Percentiles rank a stretch among this genome's conserved stretches.
Evolutionary conservation across 2,888 invertebrate species (phyloP).

Genomic region (Lasioglossum morio): DNA sequence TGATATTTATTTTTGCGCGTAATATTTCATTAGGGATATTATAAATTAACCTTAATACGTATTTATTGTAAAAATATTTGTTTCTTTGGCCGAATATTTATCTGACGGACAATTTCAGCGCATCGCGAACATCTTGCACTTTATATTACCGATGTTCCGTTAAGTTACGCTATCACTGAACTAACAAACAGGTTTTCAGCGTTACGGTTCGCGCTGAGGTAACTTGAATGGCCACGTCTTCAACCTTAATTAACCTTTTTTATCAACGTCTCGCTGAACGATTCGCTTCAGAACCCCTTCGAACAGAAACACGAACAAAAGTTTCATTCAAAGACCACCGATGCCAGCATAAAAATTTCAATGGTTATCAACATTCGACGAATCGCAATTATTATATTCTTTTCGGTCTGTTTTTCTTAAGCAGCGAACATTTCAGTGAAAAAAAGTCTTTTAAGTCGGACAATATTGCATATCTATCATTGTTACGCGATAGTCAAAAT

Average conservation of each 20-base stretch:
- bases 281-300: slow-evolving; percentile 27
- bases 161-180: slow-evolving; percentile 59
- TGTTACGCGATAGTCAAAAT: background rate
- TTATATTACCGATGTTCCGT: slow-evolving; percentile 46
- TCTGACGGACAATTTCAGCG: background rate
- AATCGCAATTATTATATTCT: background rate
- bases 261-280: slow-evolving; percentile 48
- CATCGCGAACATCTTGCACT: slow-evolving; percentile 20
- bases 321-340: slow-evolving; percentile 24
- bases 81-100: background rate
- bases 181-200: slow-evolving; percentile 59
- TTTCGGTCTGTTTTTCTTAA: background rate
- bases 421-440: background rate
- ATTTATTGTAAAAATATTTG: background rate
- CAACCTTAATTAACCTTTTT: slow-evolving; percentile 68
- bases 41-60: background rate
- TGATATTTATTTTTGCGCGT: background rate
- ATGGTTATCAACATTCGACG: background rate
- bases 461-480: background rate
- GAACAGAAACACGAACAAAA: slow-evolving; percentile 28
- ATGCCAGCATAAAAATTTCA: background rate
- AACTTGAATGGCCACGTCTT: slow-evolving; percentile 59
- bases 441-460: background rate
- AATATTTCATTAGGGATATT: background rate
- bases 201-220: slow-evolving; percentile 42